Base-by-base conservation (phyloP, 2,888 invertebrate genomes). In the Pharmacophagus antenor region DNA sequence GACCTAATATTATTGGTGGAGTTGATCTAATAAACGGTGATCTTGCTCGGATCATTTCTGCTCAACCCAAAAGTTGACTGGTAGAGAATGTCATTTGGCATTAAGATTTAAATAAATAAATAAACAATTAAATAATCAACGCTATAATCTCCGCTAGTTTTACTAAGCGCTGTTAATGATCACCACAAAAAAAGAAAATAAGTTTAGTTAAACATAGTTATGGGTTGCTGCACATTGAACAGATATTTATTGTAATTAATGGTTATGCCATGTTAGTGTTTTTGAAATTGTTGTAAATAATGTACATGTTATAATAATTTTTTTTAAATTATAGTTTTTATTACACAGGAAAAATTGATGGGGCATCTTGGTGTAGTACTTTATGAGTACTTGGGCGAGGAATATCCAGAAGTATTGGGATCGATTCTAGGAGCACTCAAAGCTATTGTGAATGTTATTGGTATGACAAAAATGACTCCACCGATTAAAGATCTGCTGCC, bases 381-480 rank as follows among this genome's bases (percentile, higher is more conserved):
- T 42, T 99, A 99, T 78, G 99, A 99, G 87, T 99, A 99, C 81
- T 91, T 99, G 71, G 99, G 99, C 67, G 99, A 99, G 87, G 99
- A 99, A 85, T 99, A 99, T 82, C 99, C 99, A 0, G 99, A 99
- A 90, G 99, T 99, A 10, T 91, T 99, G 68, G 99, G 99, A 42
- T 98, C 98, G 49, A 99, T 99, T 78, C 92, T 99, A 54, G 99
- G 99, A 1, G 99, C 99, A 0, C 89, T 99, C n/a, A 99, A 99
- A 87, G 98, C 98, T 0, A 99, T 99, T 70, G 99, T 99, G 5
- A 99, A 99, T 84, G 99, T 99, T 5, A 99, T 99, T 76, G 99
- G 99, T 71, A 99, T 99, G 99, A 99, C 99, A 0, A 99, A 99
- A 91, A 99, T 99, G 99, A 99, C 99, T 2, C 99, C 99, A 5